A percentile compares a stretch with the other conserved stretches of the same genome.
phyloP scores from a whole-genome alignment of 2,888 invertebrate species.

The Diogma glabrata region DNA sequence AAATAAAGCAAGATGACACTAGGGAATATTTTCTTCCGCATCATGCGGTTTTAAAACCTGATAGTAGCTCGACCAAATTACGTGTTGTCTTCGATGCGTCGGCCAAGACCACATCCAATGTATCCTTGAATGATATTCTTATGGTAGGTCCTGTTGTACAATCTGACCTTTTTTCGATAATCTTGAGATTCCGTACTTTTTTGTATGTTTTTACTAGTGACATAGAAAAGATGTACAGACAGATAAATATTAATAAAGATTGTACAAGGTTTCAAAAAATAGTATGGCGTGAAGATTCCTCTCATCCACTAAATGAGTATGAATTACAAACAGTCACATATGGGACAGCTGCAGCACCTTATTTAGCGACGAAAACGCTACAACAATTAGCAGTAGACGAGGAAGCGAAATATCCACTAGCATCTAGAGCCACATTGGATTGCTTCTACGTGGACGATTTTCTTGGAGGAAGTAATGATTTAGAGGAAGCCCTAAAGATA shows the following conservation, averaged over 20 bases:
- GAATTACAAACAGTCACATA: conserved; percentile 10
- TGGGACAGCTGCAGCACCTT: conserved; percentile 14
- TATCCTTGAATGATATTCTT: conserved; percentile 15
- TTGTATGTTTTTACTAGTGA: conserved; percentile 14
- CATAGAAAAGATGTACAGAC: conserved; percentile 15
- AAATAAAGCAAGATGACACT: not conserved
- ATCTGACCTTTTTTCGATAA: conserved; percentile 16
- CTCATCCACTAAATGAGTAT: conserved; percentile 11
- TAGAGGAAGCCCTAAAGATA: no score
- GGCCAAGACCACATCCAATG: conserved; percentile 3
- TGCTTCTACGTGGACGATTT: no score
- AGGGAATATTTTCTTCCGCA: conserved; percentile 17
- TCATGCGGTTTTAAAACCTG: conserved; percentile 16
- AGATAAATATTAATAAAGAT: conserved; percentile 7
- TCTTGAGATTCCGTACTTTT: conserved; percentile 10
- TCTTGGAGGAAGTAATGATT: no score
- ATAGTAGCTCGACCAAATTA: conserved; percentile 9
- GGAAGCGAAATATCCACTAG: conserved; percentile 12
- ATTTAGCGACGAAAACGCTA: conserved; percentile 10
- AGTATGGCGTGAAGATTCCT: conserved; percentile 10
- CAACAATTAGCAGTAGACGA: conserved; percentile 17
- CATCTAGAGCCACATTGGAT: no score
- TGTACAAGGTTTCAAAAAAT: conserved; percentile 13
- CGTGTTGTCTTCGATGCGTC: conserved; percentile 13
- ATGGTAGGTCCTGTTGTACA: conserved; percentile 15